These are phyloP conservation scores for Peromyscus polionotus DNA, from an alignment of 2,113 vertebrate genomes.

Conservation along the genomic window DNA sequence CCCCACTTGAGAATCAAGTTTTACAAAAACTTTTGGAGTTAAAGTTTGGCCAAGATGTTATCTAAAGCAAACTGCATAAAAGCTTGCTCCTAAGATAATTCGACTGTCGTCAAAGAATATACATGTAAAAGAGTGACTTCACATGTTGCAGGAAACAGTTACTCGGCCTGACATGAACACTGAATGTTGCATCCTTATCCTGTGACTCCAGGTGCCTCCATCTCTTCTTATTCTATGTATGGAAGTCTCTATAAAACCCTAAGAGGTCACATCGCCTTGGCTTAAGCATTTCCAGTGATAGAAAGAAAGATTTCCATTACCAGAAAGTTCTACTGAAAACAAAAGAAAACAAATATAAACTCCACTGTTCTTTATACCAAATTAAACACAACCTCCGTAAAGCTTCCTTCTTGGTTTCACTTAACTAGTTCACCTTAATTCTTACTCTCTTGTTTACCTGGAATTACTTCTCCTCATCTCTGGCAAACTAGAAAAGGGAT, in stretches of 20 bases:
- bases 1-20: constrained; percentile 3
- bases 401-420: neutral
- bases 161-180: constrained; percentile 9
- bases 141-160: constrained; percentile 17
- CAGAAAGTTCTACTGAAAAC: constrained; percentile 56
- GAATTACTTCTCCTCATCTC: constrained; percentile 9
- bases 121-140: constrained; percentile 39
- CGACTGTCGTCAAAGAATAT: constrained; percentile 2
- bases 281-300: constrained; percentile 38
- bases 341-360: neutral
- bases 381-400: neutral
- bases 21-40: neutral
- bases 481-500: neutral
- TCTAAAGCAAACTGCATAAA: constrained; percentile 11
- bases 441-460: neutral
- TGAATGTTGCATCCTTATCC: constrained; percentile 39
- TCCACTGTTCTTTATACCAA: constrained; percentile 27
- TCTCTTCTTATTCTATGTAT: neutral
- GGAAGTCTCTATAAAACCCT: neutral
- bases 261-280: neutral
- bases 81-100: neutral
- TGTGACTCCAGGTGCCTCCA: neutral
- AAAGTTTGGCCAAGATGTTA: constrained; percentile 3
- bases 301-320: constrained; percentile 39
- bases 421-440: constrained; percentile 1